Evolutionary conservation across 2,797 vertebrate species (phyloP), one percentile per base, ranked within the genome.

Genomic region (Enteromius argenteus): DNA sequence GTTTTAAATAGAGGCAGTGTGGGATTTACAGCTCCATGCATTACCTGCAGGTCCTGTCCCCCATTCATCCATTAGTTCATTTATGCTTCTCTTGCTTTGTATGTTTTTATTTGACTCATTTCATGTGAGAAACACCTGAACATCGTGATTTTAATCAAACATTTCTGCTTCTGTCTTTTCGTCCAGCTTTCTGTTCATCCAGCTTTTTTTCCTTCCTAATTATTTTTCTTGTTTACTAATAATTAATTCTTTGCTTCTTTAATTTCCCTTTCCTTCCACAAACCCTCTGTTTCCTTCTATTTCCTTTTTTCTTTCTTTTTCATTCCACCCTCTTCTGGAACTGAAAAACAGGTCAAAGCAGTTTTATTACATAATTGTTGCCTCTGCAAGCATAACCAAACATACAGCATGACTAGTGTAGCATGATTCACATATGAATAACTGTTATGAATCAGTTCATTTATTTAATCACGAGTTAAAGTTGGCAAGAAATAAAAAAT

Each of bases 11-110:
- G 83, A 71, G 49, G 30, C 78, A 32, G 53, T 64, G 74, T 68
- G 82, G 71, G 79, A 86, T 86, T 80, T 83, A 80, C 79, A 87
- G 79, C 71, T 79, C 27, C 30, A 77, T 81, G 53, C 39, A 66
- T 86, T 84, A 86, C 86, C 86, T 87, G 68, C 37, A 71, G 62
- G 30, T 30, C 37, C 80, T 35, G 56, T 64, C 56, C 8, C 32
- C 37, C 72, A 80, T 86, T 73, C 69, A 74, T 74, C 74, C 72
- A 17, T 60, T 66, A 30, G 23, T 85, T 67, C 51, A 53, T 62
- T 15, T 27, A 5, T 32, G 17, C 80, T 37, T 27, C 44, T 51
- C 44, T 42, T 32, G 19, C 37, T 75, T 27, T 67, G 30, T 17
- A 49, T 51, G 30, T 35, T 67, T 51, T 21, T 8, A 35, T 51